Base-by-base conservation (phyloP, 2,888 invertebrate genomes). In the Campaea margaritaria region DNA sequence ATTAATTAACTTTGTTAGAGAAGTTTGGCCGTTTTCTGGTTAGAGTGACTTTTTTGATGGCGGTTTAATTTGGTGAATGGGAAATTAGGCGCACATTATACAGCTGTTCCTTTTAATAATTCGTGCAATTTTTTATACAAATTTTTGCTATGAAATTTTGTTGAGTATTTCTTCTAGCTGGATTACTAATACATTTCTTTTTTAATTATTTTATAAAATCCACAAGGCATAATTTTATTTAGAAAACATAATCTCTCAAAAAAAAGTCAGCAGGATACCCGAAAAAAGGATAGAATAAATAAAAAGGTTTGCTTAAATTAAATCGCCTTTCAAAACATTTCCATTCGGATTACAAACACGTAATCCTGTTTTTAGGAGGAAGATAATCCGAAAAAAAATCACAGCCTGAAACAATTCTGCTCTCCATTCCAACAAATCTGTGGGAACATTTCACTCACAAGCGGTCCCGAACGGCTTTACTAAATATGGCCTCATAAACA, bases 1-100 rank as follows among this genome's bases (percentile, higher is more conserved):
- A 69, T 67, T 69, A 69, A 69, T 69, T 69, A 67, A 69, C 64
- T 67, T 67, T 64, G 67, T 65, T 65, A 48, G 55, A 65, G 64
- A 68, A 68, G 62, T 66, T 61, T 41, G 49, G 36, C 58, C 63
- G 54, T 61, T 66, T 49, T 62, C 47, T 52, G 64, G 68, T 65
- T 61, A 47, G 12, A 56, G 59, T 59, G 51, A 69, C 63, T 67
- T 69, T 65, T 62, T 62, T 55, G 55, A 61, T 51, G 51, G 55
- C 39, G 60, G 55, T 61, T 61, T 61, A 55, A 61, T 61, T 64
- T 64, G 49, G 51, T 58, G 58, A 68, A 63, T 65, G 61, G 61
- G 42, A 52, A 61, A 65, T 52, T 56, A 51, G 27, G 51, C 14
- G 39, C 48, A 38, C 34, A 43, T 55, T 60, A 49, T 41, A 56